These are phyloP conservation scores for Oceanodroma leucorhoa DNA, from an alignment of 2,797 vertebrate species.

Conservation along the genomic window DNA sequence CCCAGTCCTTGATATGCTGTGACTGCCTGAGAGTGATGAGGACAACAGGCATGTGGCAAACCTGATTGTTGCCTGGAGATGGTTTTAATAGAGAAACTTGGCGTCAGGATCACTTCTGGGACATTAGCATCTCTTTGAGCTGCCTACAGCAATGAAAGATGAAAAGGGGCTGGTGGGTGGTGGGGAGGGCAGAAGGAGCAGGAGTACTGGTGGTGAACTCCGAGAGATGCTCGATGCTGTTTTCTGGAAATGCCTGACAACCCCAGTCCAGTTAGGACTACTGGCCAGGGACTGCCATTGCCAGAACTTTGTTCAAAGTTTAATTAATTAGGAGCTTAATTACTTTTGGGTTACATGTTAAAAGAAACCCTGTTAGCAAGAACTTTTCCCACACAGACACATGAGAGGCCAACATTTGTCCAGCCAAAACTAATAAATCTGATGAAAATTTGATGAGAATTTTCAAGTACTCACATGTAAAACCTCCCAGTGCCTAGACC, in stretches of 20 bases:
- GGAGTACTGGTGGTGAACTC: background rate
- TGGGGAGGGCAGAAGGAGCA: background rate
- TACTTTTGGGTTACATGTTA: background rate
- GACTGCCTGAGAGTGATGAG: background rate
- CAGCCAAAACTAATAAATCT: background rate
- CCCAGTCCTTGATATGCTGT: background rate
- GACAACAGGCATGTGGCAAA: background rate
- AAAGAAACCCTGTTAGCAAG: background rate
- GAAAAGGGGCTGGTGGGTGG: background rate
- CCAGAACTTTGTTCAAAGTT: background rate
- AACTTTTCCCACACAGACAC: background rate
- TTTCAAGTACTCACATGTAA: background rate
- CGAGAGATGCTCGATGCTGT: background rate
- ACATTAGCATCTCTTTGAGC: background rate
- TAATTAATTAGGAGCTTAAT: background rate
- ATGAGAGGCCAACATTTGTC: background rate
- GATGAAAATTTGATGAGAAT: background rate
- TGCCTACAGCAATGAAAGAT: background rate
- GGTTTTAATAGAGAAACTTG: background rate
- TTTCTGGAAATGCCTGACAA: background rate
- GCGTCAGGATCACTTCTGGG: background rate
- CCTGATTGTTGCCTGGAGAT: background rate
- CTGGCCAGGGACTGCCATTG: background rate
- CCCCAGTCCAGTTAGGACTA: background rate
- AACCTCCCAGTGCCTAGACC: background rate